phyloP scores from a whole-genome alignment of 2,888 invertebrate species.

The Xylota segnis region DNA sequence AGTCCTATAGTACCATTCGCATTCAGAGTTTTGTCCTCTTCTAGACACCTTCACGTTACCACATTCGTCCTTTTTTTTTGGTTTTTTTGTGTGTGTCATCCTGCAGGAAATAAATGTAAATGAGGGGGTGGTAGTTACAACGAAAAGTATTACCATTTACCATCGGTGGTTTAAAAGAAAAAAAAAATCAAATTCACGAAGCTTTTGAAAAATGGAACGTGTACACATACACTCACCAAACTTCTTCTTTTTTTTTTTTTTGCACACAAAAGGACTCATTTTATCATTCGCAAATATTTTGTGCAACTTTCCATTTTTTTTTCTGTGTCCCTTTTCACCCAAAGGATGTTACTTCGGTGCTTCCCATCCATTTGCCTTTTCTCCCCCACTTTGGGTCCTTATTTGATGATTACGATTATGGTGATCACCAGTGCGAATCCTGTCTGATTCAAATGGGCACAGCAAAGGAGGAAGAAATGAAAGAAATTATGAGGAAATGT shows the following conservation, averaged over 20 bases:
- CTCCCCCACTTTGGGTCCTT: conserved; percentile 62
- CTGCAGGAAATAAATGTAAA: conserved; percentile 39
- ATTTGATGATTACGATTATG: conserved; percentile 71
- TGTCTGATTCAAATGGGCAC: conserved; percentile 68
- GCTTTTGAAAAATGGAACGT: conserved; percentile 56
- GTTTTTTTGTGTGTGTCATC: conserved; percentile 29
- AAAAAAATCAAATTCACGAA: conserved; percentile 34
- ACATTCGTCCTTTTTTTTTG: conserved; percentile 46
- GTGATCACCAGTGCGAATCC: conserved; percentile 74
- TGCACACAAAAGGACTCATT: conserved; percentile 70
- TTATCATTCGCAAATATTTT: conserved; percentile 59
- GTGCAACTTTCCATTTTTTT: conserved; percentile 17
- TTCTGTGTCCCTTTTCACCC: conserved; percentile 22
- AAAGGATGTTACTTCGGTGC: conserved; percentile 54
- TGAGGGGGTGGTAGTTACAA: conserved; percentile 45
- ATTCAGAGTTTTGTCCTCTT: conserved; percentile 32
- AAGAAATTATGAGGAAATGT: conserved; percentile 62
- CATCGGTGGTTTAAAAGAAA: conserved; percentile 25
- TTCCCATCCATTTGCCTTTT: conserved; percentile 60
- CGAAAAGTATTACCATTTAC: conserved; percentile 65
- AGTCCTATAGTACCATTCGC: conserved; percentile 46
- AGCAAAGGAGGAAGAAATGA: conserved; percentile 49
- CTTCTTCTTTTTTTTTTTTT: too few species aligned
- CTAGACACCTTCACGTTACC: conserved; percentile 58
- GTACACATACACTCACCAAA: conserved; percentile 17